A percentile compares a stretch with the other conserved stretches of the same genome.
These are phyloP conservation scores for Drosophila barbarae DNA, from an alignment of 2,888 invertebrate species.

Conservation along the genomic window DNA sequence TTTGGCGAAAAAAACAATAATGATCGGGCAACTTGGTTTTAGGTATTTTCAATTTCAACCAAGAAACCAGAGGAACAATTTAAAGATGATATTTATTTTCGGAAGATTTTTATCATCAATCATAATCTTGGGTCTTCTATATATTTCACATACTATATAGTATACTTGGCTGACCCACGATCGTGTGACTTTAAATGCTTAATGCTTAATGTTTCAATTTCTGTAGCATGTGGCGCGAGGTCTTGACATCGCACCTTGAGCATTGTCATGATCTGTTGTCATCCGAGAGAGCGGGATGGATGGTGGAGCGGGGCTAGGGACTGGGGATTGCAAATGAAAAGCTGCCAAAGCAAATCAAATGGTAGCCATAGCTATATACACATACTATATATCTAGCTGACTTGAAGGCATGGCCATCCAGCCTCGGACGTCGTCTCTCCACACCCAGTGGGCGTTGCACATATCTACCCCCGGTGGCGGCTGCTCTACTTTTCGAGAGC, in stretches of 20 bases:
- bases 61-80: no score
- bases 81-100: no score
- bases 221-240: constrained; percentile 61
- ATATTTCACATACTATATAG: not conserved
- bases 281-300: constrained; percentile 30
- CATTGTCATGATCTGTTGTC: constrained; percentile 62
- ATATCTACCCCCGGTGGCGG: constrained; percentile 14
- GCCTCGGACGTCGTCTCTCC: constrained; percentile 44
- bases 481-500: constrained; percentile 50
- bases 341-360: constrained; percentile 61
- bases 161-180: constrained; percentile 15
- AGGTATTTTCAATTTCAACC: not conserved
- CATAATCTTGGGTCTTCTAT: no score
- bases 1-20: not conserved
- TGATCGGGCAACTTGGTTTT: not conserved
- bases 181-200: constrained; percentile 2
- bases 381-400: constrained; percentile 6
- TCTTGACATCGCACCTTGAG: constrained; percentile 74
- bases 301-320: no score
- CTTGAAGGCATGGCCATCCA: constrained; percentile 53
- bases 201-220: constrained; percentile 6
- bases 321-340: constrained; percentile 49
- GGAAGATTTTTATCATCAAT: no score
- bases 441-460: constrained; percentile 70
- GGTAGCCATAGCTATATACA: constrained; percentile 14